A percentile compares a stretch with the other conserved stretches of the same genome.
Conservation (phyloP, 1,140 invertebrate genomes). For the Sitophilus oryzae region DNA sequence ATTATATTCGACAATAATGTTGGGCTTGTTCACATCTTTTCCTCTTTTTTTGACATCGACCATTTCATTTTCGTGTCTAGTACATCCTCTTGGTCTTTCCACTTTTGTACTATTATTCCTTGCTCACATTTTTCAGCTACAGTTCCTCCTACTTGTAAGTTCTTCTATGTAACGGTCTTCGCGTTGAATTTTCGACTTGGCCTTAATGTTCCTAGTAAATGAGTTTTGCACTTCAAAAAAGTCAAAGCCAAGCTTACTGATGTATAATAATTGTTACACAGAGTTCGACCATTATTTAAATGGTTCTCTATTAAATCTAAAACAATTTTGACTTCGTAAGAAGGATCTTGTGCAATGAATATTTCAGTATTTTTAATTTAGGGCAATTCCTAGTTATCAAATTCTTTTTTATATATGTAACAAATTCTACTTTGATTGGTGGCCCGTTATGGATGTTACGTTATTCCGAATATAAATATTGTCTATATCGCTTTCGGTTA, state of each 20-base stretch:
- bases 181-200: conserved; percentile 40
- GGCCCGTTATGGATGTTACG: too few species aligned
- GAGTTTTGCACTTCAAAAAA: conserved; percentile 43
- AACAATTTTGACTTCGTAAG: conserved; percentile 1
- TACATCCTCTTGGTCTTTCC: conserved; percentile 37
- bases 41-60: not conserved
- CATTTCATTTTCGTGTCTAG: conserved; percentile 15
- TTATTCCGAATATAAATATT: too few species aligned
- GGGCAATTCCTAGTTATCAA: too few species aligned
- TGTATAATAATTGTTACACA: conserved; percentile 40
- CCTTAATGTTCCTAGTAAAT: conserved; percentile 45
- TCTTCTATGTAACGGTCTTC: conserved; percentile 37
- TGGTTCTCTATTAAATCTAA: conserved; percentile 1
- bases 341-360: not conserved
- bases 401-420: too few species aligned
- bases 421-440: too few species aligned
- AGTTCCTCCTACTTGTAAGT: conserved; percentile 41
- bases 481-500: too few species aligned
- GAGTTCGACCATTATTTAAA: conserved; percentile 10
- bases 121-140: conserved; percentile 38
- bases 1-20: conserved; percentile 32
- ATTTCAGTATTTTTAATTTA: too few species aligned
- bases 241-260: conserved; percentile 42
- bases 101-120: conserved; percentile 26
- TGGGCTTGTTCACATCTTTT: conserved; percentile 10